Conservation (phyloP, 2,113 vertebrate species). For the Ramphastos sulfuratus region DNA sequence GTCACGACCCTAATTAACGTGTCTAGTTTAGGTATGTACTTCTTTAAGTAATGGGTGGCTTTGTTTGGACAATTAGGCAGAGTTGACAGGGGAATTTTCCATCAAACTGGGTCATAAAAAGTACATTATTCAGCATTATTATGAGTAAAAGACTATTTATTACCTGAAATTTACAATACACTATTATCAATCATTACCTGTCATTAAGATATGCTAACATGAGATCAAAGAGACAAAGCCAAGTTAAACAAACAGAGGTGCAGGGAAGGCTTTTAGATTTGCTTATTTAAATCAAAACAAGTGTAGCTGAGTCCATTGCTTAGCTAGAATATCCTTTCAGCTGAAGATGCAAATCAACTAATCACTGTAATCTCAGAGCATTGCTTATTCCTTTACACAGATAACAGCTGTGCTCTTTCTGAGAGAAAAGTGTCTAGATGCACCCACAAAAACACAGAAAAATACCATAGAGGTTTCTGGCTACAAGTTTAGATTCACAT, state of each 20-base stretch:
- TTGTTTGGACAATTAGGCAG: constrained; percentile 84
- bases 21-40: constrained; percentile 78
- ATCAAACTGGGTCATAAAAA: constrained; percentile 85
- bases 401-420: neutral
- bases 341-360: constrained; percentile 66
- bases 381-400: neutral
- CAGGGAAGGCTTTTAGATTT: constrained; percentile 71
- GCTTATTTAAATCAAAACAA: constrained; percentile 67
- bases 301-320: constrained; percentile 51
- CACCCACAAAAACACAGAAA: neutral
- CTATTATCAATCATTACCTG: constrained; percentile 88
- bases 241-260: constrained; percentile 81
- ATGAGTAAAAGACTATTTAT: constrained; percentile 85
- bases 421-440: neutral
- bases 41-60: constrained; percentile 81
- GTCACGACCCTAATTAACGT: constrained; percentile 85
- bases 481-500: constrained; percentile 18
- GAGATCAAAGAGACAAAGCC: constrained; percentile 81
- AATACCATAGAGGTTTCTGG: constrained; percentile 22
- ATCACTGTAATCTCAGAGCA: neutral
- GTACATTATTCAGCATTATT: constrained; percentile 89
- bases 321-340: constrained; percentile 68
- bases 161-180: constrained; percentile 81
- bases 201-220: constrained; percentile 86
- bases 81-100: constrained; percentile 86